Base-by-base conservation (phyloP, 2,888 invertebrate genomes). In the Hirtodrosophila cameraria region DNA sequence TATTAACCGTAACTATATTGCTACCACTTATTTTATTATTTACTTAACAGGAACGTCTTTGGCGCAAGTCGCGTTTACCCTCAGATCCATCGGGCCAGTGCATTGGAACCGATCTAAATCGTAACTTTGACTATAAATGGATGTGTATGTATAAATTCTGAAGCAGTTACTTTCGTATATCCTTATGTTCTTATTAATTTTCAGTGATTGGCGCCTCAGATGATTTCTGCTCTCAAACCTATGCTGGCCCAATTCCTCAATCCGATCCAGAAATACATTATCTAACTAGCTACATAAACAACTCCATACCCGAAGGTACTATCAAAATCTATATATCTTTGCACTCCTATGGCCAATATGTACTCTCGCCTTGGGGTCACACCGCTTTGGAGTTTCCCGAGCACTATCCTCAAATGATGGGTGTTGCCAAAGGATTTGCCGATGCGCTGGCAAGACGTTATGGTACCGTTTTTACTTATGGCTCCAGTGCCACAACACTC, bases 1-100 rank as follows among this genome's bases (percentile, higher is more conserved):
- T 39, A 50, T 20, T 25, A 2, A 2, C 23, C 8, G 1, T 7
- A 2, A 6, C 6, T 42, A 25, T 48, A 55, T 46, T 55, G 41
- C 16, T 36, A n/a, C 12, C 4, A 55, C 35, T 61, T 38, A 33
- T 7, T 15, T 27, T 11, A 43, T 13, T 23, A 8, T 23, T 23
- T 23, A 25, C 11, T 35, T 15, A 7, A 9, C 50, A 93, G 93
- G 91, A 92, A 28, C 92, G 94, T 28, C 84, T 94, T 54, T 95
- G 95, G 95, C 89, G 93, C 6, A 94, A 94, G 76, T 94, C 94
- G 15, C 91, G 94, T 36, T 90, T 92, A 59, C 92, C 91, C 1
- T 90, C 90, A 0, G 82, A 83, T 53, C 66, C 85, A 1, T 69
- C 61, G 1, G 85, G 83, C 0, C 60, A 67, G 0, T 92, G 92